These are phyloP conservation scores for Gortyna flavago DNA, from an alignment of 2,888 invertebrate species.

Conservation along the genomic window DNA sequence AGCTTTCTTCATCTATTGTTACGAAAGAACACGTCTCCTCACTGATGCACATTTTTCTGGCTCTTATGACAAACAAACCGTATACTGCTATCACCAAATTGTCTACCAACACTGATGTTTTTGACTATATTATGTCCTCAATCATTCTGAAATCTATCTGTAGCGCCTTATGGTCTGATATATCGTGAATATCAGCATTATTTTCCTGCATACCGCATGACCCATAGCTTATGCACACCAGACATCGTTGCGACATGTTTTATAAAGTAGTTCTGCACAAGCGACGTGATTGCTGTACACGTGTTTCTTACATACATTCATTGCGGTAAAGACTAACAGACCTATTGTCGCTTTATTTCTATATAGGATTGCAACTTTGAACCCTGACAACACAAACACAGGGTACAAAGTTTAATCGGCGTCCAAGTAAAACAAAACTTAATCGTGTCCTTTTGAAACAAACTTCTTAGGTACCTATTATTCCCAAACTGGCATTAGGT, in stretches of 20 bases:
- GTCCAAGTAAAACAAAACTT: neutral
- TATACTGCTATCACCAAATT: too few relatives aligned
- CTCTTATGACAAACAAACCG: too few relatives aligned
- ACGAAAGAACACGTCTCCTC: too few relatives aligned
- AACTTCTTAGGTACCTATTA: neutral
- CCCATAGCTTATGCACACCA: slow-evolving; percentile 16
- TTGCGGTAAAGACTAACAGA: slow-evolving; percentile 22
- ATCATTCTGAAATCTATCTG: too few relatives aligned
- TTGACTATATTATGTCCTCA: neutral
- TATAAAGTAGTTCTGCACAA: slow-evolving; percentile 44
- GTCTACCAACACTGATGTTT: neutral
- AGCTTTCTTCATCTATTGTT: too few relatives aligned
- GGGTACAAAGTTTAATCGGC: neutral
- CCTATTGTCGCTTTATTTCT: neutral
- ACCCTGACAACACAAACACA: neutral
- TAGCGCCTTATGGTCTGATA: neutral
- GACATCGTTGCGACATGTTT: slow-evolving; percentile 46
- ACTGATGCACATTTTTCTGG: too few relatives aligned
- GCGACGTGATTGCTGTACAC: slow-evolving; percentile 35
- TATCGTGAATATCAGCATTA: neutral
- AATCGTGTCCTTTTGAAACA: neutral
- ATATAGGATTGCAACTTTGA: neutral
- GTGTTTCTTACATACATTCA: slow-evolving; percentile 35
- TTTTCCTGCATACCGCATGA: neutral
- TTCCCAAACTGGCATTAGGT: neutral